Base-by-base conservation (phyloP, 1,140 invertebrate species). In the Marisa cornuarietis region DNA sequence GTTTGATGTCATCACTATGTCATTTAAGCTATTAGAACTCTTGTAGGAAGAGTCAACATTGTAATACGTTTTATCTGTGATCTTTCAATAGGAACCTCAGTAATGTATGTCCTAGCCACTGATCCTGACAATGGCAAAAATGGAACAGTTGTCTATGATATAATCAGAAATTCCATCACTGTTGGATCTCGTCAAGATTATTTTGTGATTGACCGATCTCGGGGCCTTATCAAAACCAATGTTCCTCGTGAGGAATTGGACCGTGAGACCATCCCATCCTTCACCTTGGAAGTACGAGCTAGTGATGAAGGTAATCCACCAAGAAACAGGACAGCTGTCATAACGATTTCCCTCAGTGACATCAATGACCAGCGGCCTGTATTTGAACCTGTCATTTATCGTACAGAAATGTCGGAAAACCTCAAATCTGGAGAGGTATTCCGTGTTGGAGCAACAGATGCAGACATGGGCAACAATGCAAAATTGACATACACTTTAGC, bases 331-430 rank as follows among this genome's bases (percentile, higher is more conserved):
- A 79, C 76, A 58, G 54, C 76, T 31, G 76, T 74, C 24, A 65
- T 82, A 51, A 82, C 78, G 54, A 79, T 82, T 65, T 71, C 71
- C 26, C 61, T 82, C n/a, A 62, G 65, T 31, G 81, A 82, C 66
- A 97, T 97, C 81, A 91, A 97, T 88, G 96, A 97, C 89, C 98
- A 98, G 96, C 96, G 96, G 31, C 97, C 97, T 11, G 95, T 96
- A 88, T 88, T 88, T 75, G 76, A 84, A 14, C 71, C 85, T 76
- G 81, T 83, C 65, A 83, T 85, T 31, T 88, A 88, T 75, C 65
- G 63, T 31, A 82, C 84, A 5, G 83, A 75, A 11, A 83, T 88
- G 83, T 85, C 85, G 0, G 87, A 88, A 78, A 85, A 80, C 71
- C 87, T 85, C 83, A 81, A 78, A 42, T 78, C 80, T 16, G 87